Evolutionary conservation across 2,113 vertebrate species (phyloP).

Genomic region (Suncus etruscus): DNA sequence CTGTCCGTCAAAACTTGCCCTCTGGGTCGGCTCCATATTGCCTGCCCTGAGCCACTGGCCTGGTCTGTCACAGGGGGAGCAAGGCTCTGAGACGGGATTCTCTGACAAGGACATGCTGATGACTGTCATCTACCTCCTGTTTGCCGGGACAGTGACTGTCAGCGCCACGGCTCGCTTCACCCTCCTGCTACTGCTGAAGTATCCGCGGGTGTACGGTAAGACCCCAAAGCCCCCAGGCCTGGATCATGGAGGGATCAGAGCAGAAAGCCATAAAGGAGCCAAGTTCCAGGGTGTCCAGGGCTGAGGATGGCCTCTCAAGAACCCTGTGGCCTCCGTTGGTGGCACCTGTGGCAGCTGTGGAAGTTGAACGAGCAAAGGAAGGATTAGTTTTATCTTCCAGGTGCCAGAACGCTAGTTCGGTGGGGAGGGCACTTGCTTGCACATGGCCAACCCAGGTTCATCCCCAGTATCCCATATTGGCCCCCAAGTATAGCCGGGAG

Average conservation of each 20-base stretch:
- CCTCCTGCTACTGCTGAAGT: slow-evolving; percentile 80
- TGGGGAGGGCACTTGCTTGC: no score
- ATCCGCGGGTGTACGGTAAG: slow-evolving; percentile 80
- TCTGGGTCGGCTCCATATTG: background rate
- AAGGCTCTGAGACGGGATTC: slow-evolving; percentile 71
- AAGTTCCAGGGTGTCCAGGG: background rate
- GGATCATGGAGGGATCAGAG: background rate
- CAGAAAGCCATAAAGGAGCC: background rate
- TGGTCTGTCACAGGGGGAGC: slow-evolving; percentile 74
- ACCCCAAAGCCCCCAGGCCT: background rate
- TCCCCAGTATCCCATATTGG: no score
- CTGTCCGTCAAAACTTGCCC: background rate
- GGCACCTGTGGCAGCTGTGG: no score
- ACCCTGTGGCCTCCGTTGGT: background rate
- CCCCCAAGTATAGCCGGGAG: no score
- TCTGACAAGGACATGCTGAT: slow-evolving; percentile 80
- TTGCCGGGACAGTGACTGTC: slow-evolving; percentile 75
- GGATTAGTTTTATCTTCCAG: no score
- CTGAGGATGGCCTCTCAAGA: background rate
- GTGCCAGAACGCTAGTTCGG: no score
- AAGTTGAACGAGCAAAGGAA: no score
- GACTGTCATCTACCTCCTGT: slow-evolving; percentile 71
- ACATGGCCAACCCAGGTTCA: no score
- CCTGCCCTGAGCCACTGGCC: slow-evolving; percentile 32
- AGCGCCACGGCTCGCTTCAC: slow-evolving; percentile 73